Percentiles rank a stretch among this genome's conserved stretches.
Conservation (phyloP, 2,888 invertebrate species). For the Cheilosia urbana region DNA sequence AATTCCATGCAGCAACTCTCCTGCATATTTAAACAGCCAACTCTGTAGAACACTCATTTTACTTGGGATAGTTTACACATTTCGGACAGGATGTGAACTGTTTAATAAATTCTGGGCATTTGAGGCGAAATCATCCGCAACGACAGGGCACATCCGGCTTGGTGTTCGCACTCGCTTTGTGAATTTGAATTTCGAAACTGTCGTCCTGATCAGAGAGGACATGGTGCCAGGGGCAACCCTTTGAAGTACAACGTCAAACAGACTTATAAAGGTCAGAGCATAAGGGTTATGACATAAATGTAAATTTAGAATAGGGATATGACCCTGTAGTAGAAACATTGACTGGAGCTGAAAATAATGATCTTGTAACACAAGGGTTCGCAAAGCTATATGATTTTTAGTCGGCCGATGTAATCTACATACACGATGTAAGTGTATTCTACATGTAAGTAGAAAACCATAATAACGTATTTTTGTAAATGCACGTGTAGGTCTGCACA, state of each 20-base stretch:
- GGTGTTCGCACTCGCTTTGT: constrained; percentile 12
- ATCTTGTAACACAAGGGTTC: no score
- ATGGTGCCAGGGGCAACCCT: neutral
- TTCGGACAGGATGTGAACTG: constrained; percentile 7
- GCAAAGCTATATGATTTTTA: no score
- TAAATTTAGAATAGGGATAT: neutral
- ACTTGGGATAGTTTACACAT: constrained; percentile 29
- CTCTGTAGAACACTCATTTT: constrained; percentile 11
- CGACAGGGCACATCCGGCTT: neutral
- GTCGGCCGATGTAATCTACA: no score
- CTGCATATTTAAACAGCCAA: constrained; percentile 38
- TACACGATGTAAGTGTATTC: no score
- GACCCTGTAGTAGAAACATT: neutral
- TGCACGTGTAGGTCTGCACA: no score
- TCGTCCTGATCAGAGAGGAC: neutral
- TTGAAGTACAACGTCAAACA: neutral
- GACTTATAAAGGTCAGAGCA: neutral
- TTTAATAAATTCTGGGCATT: neutral
- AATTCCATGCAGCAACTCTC: neutral
- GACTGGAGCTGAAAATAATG: neutral
- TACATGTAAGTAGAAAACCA: no score
- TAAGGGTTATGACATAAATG: constrained; percentile 21
- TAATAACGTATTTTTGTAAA: no score
- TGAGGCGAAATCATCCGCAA: neutral
- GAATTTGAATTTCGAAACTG: constrained; percentile 22